Percentiles rank a stretch among this genome's conserved stretches.
Conservation (phyloP, 2,888 invertebrate genomes). For the Theodoxus fluviatilis region DNA sequence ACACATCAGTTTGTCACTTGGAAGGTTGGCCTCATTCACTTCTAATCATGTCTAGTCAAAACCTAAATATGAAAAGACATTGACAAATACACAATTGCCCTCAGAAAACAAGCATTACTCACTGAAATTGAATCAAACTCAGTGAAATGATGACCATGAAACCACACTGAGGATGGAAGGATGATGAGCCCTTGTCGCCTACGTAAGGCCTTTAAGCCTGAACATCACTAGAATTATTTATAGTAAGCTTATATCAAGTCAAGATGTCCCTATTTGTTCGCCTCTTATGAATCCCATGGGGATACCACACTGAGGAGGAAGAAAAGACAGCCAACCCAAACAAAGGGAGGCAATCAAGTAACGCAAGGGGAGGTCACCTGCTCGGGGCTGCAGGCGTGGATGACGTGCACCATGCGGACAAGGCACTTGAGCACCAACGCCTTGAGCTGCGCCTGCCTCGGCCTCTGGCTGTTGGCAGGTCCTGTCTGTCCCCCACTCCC, state of each 20-base stretch:
- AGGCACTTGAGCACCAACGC: slow-evolving; percentile 69
- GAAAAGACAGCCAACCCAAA: background rate
- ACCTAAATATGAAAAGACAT: background rate
- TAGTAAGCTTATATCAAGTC: no score
- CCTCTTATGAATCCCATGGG: no score
- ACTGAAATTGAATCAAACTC: no score
- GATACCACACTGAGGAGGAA: background rate
- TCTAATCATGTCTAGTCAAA: background rate
- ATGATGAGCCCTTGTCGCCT: no score
- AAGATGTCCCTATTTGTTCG: no score
- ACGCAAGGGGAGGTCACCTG: no score
- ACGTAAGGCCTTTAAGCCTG: no score
- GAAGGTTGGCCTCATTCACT: background rate
- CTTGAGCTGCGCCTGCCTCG: slow-evolving; percentile 66
- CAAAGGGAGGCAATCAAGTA: no score
- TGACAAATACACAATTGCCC: background rate
- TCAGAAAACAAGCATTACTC: background rate
- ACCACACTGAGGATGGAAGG: no score
- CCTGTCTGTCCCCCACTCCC: slow-evolving; percentile 28
- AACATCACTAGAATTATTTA: no score
- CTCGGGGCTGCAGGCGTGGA: slow-evolving; percentile 70
- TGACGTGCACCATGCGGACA: slow-evolving; percentile 70
- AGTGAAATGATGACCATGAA: no score
- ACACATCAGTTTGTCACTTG: background rate
- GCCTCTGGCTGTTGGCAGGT: slow-evolving; percentile 44